phyloP scores from a whole-genome alignment of 2,797 vertebrate species.

The Lepus oiostolus region DNA sequence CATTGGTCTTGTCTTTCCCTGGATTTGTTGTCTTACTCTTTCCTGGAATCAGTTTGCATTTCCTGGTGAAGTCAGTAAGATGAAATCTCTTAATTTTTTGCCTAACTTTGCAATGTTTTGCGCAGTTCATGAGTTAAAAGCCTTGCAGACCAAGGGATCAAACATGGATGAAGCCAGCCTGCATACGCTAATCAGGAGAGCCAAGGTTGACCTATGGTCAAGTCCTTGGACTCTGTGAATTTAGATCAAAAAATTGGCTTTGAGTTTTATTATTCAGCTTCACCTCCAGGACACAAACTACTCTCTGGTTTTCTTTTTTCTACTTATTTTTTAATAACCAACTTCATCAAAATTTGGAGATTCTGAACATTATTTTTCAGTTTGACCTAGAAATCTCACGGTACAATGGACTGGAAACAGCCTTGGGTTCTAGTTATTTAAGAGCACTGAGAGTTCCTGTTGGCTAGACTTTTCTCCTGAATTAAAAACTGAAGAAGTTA shows the following conservation, averaged over 20 bases:
- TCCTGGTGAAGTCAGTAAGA: conserved; percentile 67
- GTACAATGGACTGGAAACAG: neutral
- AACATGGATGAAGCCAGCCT: conserved; percentile 76
- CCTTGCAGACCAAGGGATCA: conserved; percentile 67
- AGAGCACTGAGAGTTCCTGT: neutral
- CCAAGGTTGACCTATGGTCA: conserved; percentile 76
- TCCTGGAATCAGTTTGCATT: conserved; percentile 81
- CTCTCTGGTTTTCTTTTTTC: conserved; percentile 35
- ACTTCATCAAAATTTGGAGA: conserved; percentile 82
- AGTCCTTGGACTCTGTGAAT: conserved; percentile 82
- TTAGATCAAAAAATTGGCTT: conserved; percentile 88
- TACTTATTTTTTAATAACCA: conserved; percentile 63
- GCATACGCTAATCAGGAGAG: conserved; percentile 7
- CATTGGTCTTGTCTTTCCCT: conserved; percentile 75
- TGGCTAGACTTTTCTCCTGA: neutral
- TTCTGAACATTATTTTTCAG: conserved; percentile 66
- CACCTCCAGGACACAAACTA: conserved; percentile 13
- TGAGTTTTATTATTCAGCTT: conserved; percentile 83
- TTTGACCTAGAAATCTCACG: conserved; percentile 35
- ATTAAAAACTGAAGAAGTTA: conserved; percentile 16
- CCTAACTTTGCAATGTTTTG: conserved; percentile 71
- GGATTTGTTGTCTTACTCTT: conserved; percentile 64
- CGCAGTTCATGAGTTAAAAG: conserved; percentile 69
- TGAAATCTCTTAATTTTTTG: conserved; percentile 78
- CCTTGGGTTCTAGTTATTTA: neutral